Base-by-base conservation (phyloP, 2,888 invertebrate genomes). In the Papilio elwesi region DNA sequence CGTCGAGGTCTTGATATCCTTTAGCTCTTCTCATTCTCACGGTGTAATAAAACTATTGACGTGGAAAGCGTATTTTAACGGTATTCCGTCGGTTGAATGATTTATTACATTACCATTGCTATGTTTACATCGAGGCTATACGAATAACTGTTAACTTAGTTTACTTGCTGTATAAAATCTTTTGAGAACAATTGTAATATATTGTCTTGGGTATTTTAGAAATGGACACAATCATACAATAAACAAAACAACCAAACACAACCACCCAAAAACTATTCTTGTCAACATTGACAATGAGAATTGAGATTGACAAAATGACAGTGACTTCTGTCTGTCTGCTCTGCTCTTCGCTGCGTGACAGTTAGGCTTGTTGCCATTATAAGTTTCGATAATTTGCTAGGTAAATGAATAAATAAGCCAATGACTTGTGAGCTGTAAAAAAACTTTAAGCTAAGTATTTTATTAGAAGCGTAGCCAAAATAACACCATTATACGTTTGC, bases 1-100 rank as follows among this genome's bases (percentile, higher is more conserved):
- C 95, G 74, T 95, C 95, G 75, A 95, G 90, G 82, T 95, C 95
- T 83, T 95, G 95, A 83, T 95, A 95, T 76, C 95, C 95, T 80
- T 94, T 95, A 72, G 94, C 86, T 71, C 95, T 92, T 80, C 94
- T 93, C 88, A 95, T 91, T 78, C 86, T 91, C 15, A 48, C 55
- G 65, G 75, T 73, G 13, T 70, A 69, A 55, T 74, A 55, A 76
- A 78, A 80, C 75, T 80, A 82, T 81, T 88, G 90, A 92, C 90
- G 91, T 92, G 89, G 87, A 87, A 79, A 80, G 72, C 77, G 78
- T 78, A 78, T 76, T 70, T 68, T 69, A 70, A 67, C 72, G 64
- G 66, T 73, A 73, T 63, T 78, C 76, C 90, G 91, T 90, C 91
- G 91, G 91, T 85, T 81, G 76, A 74, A 63, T 68, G 67, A 73